A percentile compares a stretch with the other conserved stretches of the same genome.
phyloP scores from a whole-genome alignment of 2,797 vertebrate genomes.

The Acropternis orthonyx region DNA sequence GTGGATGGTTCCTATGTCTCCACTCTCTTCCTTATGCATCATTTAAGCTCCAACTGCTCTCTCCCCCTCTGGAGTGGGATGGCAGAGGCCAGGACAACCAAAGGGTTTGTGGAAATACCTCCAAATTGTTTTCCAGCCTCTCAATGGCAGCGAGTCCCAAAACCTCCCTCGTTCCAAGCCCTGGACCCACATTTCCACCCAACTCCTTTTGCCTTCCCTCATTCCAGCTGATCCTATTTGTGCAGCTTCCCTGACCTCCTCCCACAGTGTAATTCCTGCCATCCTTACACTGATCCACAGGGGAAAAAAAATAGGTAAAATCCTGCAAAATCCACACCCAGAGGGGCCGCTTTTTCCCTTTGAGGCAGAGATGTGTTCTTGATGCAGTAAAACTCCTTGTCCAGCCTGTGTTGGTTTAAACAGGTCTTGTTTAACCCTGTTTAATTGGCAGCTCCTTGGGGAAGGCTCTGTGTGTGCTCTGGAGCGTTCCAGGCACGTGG shows the following conservation, averaged over 20 bases:
- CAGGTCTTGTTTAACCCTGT: background rate
- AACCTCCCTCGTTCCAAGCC: accelerated
- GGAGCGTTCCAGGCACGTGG: background rate
- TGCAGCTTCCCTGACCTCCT: background rate
- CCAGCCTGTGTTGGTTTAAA: background rate
- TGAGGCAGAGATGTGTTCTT: background rate
- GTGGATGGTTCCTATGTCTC: accelerated
- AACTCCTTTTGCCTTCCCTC: background rate
- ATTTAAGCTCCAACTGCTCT: background rate
- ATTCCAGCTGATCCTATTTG: background rate
- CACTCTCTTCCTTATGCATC: background rate
- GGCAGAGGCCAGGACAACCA: background rate
- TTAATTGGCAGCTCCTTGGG: background rate
- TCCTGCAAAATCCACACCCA: background rate
- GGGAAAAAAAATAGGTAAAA: accelerated
- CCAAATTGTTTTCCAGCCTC: background rate
- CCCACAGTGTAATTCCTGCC: background rate
- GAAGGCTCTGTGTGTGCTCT: background rate
- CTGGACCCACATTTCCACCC: accelerated
- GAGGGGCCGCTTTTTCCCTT: accelerated
- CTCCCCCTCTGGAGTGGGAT: background rate
- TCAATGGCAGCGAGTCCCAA: background rate
- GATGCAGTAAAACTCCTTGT: background rate
- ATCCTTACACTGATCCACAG: accelerated
- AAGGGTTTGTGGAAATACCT: background rate